Evolutionary conservation across 92 coral and sea anemone genomes (phyloP), one percentile per base, ranked within the genome.

Genomic region (Ricordea florida): DNA sequence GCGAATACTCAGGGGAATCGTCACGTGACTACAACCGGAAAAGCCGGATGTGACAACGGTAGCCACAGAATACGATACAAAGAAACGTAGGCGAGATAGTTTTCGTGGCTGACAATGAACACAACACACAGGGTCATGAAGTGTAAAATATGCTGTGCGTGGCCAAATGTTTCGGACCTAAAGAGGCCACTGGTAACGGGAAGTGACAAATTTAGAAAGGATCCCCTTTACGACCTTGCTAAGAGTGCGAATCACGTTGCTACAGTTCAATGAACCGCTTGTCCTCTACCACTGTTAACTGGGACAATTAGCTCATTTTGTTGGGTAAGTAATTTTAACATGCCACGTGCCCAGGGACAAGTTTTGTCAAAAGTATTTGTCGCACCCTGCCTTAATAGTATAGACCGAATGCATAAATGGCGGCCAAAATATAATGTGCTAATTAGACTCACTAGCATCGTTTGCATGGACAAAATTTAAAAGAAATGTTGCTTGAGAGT

Each of bases 121-220:
- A 15, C 62, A 28, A 28, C 29, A 15, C 62, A 7, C 11, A 41
- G 41, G 16, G 30, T 55, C 34, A 57, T 59, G 66, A 59, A 59
- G 66, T 59, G 48, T 38, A 36, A 59, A 59, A 59, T 59, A n/a
- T 36, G 48, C 17, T 59, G 47, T 22, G 38, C 22, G 17, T 51
- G 65, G 65, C 21, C 76, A 69, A 69, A 69, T 14, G 21, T 51
- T 70, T 70, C 52, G 51, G 66, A 70, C 17, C 53, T 65, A 32
- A 5, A 21, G 78, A 70, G 66, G 49, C 63, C 63, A 53, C 69
- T 73, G 57, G 47, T 59, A 7, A 42, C 31, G 42, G 79, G 56
- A 57, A 72, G 79, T 23, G 79, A 69, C 51, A 51, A 26, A 51
- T 53, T 69, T 33, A 50, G 77, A n/a, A 69, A 69, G 64, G 77